A percentile compares a stretch with the other conserved stretches of the same genome.
Evolutionary conservation across 37 sponge, comb jelly and placozoan genomes (phyloP).

Genomic region (Chondrilla cf. caribensis): DNA sequence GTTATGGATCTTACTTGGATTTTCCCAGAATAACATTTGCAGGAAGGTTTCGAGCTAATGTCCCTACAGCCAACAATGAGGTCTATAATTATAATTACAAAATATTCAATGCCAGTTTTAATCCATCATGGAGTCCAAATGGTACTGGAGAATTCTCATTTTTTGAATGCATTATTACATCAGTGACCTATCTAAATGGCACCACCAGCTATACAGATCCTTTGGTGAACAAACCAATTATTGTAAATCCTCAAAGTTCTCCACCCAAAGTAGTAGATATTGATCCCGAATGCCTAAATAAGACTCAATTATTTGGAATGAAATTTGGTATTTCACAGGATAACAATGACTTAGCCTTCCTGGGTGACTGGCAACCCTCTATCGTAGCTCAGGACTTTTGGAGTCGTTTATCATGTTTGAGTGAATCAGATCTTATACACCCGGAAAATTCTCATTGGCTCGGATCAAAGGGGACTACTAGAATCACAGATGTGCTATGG

Average conservation of each 20-base stretch:
- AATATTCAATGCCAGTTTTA: not conserved
- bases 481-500: too few species aligned
- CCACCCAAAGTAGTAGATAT: not conserved
- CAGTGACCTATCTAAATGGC: not conserved
- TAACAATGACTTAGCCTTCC: not conserved
- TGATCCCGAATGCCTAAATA: not conserved
- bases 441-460: too few species aligned
- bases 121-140: constrained; percentile 6
- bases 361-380: constrained; percentile 7
- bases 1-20: constrained; percentile 18
- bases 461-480: too few species aligned
- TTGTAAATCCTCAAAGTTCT: not conserved
- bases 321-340: not conserved
- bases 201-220: not conserved
- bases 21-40: constrained; percentile 21
- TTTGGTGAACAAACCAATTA: not conserved
- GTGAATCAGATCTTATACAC: too few species aligned
- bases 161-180: not conserved
- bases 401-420: too few species aligned
- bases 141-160: constrained; percentile 29
- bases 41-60: constrained; percentile 15
- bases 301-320: not conserved
- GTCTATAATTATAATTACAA: not conserved
- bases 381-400: not conserved
- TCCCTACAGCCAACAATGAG: constrained; percentile 6